A percentile compares a stretch with the other conserved stretches of the same genome.
Conservation (phyloP, 2,888 invertebrate species). For the Halocaridina rubra region DNA sequence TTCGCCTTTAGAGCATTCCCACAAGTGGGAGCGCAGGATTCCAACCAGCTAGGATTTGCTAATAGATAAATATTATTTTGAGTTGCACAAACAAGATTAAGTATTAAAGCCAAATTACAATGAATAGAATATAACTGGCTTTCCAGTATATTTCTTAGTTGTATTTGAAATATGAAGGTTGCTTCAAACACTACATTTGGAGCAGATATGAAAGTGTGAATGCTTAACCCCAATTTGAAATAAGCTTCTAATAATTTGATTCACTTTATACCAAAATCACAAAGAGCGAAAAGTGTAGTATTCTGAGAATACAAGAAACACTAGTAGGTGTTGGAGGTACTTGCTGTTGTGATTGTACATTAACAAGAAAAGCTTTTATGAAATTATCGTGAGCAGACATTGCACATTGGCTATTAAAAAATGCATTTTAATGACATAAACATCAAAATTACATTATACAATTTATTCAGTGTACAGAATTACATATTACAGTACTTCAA, state of each 20-base stretch:
- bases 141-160: not conserved
- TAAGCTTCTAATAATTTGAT: not conserved
- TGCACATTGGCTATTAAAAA: too few species aligned
- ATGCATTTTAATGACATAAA: too few species aligned
- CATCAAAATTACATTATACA: too few species aligned
- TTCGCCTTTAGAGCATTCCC: constrained; percentile 69
- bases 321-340: too few species aligned
- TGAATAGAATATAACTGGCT: not conserved
- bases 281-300: too few species aligned
- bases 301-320: too few species aligned
- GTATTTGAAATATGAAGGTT: not conserved
- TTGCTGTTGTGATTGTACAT: too few species aligned
- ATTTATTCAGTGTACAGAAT: too few species aligned
- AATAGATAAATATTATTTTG: constrained; percentile 4
- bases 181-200: not conserved
- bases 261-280: too few species aligned
- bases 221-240: not conserved
- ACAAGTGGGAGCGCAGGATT: constrained; percentile 60
- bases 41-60: constrained; percentile 49
- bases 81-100: not conserved
- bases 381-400: too few species aligned
- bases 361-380: too few species aligned
- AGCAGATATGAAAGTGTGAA: not conserved
- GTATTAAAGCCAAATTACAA: not conserved
- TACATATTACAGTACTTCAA: too few species aligned